These are phyloP conservation scores for Myiotriccus ornatus DNA, from an alignment of 2,797 vertebrate species.

Conservation along the genomic window DNA sequence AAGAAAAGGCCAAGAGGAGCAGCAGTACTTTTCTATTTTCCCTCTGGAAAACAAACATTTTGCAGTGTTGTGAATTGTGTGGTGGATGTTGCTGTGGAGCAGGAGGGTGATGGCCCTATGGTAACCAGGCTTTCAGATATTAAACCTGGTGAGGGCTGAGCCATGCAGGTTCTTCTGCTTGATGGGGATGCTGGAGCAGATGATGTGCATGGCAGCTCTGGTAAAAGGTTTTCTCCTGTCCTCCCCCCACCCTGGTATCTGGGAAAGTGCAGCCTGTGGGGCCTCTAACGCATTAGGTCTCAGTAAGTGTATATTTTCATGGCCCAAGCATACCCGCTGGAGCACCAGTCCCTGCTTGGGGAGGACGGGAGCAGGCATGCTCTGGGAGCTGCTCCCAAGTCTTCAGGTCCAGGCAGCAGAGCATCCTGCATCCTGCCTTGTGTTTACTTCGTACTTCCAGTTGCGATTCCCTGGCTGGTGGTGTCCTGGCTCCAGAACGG, in stretches of 20 bases:
- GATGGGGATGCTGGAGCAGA: not conserved
- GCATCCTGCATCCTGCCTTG: rapidly evolving
- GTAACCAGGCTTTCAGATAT: not conserved
- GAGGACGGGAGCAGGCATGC: not conserved
- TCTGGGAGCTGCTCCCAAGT: not conserved
- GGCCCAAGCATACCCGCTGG: not conserved
- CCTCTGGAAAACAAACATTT: not conserved
- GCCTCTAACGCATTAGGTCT: not conserved
- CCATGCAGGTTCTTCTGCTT: rapidly evolving
- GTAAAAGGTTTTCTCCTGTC: not conserved
- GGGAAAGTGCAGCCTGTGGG: not conserved
- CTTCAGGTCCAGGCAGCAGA: rapidly evolving
- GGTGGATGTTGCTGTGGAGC: not conserved
- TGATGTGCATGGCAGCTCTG: not conserved
- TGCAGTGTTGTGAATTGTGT: not conserved
- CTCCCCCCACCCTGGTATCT: rapidly evolving
- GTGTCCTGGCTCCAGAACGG: not conserved
- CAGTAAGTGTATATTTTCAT: not conserved
- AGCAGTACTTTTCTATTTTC: not conserved
- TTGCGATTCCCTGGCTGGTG: rapidly evolving
- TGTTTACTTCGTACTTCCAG: rapidly evolving
- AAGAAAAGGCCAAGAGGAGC: slow-evolving; percentile 51
- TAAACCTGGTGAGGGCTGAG: not conserved
- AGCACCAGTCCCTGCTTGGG: rapidly evolving
- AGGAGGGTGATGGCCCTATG: not conserved